Percentiles rank a stretch among this genome's conserved stretches.
phyloP scores from a whole-genome alignment of 1,140 invertebrate species.

The Prorops nasuta region DNA sequence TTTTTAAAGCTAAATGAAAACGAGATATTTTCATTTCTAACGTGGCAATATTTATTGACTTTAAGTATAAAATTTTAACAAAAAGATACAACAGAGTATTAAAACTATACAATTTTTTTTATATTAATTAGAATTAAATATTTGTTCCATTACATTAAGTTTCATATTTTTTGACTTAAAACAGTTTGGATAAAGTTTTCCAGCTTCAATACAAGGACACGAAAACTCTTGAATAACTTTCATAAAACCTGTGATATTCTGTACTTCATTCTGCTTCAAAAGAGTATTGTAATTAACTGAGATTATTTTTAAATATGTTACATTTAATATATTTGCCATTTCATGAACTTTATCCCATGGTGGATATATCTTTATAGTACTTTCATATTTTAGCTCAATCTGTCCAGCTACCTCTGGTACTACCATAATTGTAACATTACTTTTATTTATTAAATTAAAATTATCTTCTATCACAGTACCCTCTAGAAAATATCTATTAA shows the following conservation, averaged over 20 bases:
- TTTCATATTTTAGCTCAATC: constrained; percentile 24
- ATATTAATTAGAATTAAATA: constrained; percentile 26
- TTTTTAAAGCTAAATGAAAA: too few species aligned
- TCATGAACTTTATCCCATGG: constrained; percentile 43
- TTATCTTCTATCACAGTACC: constrained; percentile 36
- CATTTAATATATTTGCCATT: constrained; percentile 26
- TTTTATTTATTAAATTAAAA: constrained; percentile 17
- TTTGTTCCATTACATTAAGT: constrained; percentile 30
- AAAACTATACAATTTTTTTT: constrained; percentile 7
- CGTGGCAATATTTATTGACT: too few species aligned
- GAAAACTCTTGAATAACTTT: constrained; percentile 30
- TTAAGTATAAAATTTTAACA: too few species aligned
- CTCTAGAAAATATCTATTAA: constrained; percentile 34
- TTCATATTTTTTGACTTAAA: constrained; percentile 31
- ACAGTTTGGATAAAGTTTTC: constrained; percentile 30
- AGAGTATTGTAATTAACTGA: neutral
- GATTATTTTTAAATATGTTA: constrained; percentile 34
- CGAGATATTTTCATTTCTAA: too few species aligned
- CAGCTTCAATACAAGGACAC: constrained; percentile 39
- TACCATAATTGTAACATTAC: constrained; percentile 31
- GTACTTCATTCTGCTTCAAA: too few species aligned
- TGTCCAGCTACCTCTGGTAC: constrained; percentile 42
- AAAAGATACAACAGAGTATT: constrained; percentile 5
- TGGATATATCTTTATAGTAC: constrained; percentile 41
- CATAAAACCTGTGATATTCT: too few species aligned